phyloP scores from a whole-genome alignment of 2,113 vertebrate species.

The Mormoops blainvillei region DNA sequence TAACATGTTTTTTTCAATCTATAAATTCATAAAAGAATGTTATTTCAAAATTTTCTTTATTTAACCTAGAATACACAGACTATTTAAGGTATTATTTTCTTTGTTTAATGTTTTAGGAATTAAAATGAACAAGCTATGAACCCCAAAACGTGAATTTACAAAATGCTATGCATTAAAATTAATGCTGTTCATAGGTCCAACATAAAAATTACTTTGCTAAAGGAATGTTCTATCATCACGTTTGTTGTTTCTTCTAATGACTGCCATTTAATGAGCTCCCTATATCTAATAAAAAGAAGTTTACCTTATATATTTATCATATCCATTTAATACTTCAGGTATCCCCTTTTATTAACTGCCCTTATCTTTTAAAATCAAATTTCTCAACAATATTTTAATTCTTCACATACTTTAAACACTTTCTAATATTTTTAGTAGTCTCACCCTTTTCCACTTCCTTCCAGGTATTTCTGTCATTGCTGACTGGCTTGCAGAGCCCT shows the following conservation, averaged over 20 bases:
- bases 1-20: not conserved
- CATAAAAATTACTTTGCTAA: not conserved
- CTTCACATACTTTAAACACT: not conserved
- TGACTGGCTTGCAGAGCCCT: slow-evolving; percentile 39
- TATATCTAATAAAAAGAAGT: not conserved
- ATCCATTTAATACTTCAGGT: not conserved
- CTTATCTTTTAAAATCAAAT: not conserved
- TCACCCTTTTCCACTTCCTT: not conserved
- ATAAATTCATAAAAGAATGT: not conserved
- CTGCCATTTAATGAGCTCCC: not conserved
- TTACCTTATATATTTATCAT: not conserved
- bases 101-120: not conserved
- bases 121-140: not conserved
- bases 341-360: not conserved
- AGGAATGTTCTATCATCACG: not conserved
- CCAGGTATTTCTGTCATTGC: not conserved
- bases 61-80: not conserved
- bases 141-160: not conserved
- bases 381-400: slow-evolving; percentile 6
- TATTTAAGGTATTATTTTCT: not conserved
- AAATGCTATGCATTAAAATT: not conserved
- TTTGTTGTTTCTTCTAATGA: not conserved
- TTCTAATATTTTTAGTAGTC: not conserved
- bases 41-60: not conserved
- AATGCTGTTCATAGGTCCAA: not conserved